Evolutionary conservation across 2,113 vertebrate genomes (phyloP).

Genomic region (Neodon shergylaensis): DNA sequence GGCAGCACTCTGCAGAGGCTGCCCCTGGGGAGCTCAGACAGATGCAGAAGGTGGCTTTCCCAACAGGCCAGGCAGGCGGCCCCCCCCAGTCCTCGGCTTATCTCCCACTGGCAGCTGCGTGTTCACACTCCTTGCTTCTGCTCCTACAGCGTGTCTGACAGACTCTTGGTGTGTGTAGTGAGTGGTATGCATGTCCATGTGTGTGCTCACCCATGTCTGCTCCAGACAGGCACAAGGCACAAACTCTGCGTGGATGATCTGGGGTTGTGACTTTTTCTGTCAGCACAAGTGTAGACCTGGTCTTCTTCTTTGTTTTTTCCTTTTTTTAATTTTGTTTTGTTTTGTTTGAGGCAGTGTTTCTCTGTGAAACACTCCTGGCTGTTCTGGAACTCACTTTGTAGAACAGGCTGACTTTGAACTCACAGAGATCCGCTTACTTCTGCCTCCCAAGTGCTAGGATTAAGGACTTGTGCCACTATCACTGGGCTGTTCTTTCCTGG

Average conservation of each 20-base stretch:
- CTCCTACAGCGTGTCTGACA: neutral
- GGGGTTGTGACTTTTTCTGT: neutral
- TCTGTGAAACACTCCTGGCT: too few species aligned
- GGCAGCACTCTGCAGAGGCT: neutral
- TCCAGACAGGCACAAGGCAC: neutral
- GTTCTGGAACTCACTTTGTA: too few species aligned
- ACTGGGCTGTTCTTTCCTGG: neutral
- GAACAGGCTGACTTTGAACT: too few species aligned
- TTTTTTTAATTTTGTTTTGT: too few species aligned
- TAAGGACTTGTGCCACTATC: too few species aligned
- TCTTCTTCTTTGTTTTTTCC: neutral
- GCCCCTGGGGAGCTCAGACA: neutral
- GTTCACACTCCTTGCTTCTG: neutral
- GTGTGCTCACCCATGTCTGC: neutral
- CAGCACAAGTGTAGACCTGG: neutral
- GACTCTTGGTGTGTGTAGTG: neutral
- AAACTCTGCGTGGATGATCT: neutral
- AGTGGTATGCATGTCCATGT: neutral
- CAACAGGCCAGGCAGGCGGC: neutral
- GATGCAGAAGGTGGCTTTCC: neutral
- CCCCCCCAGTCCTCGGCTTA: neutral
- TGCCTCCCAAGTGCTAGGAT: too few species aligned
- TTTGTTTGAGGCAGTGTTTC: too few species aligned
- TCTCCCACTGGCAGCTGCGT: constrained; percentile 46
- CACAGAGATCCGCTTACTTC: too few species aligned